Evolutionary conservation across 2,888 invertebrate species (phyloP), one percentile per base, ranked within the genome.

Genomic region (Boloria selene): DNA sequence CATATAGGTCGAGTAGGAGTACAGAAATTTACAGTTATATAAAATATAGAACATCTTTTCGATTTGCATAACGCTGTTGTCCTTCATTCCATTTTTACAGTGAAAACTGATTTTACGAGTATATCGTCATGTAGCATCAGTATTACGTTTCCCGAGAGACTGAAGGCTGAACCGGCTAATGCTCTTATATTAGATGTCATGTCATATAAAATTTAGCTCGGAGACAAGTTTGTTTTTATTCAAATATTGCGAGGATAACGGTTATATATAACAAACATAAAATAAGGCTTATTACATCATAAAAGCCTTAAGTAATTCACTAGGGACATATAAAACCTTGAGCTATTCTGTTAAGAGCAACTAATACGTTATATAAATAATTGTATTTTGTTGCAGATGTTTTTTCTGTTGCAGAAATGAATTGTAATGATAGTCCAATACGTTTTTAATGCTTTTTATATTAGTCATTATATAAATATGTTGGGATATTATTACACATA

Each of bases 121-220:
- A 58, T 45, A 51, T 45, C 50, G 58, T 51, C 49, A 56, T 64
- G 44, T 45, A 56, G 64, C 63, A 56, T 26, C n/a, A 44, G 51
- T 52, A 58, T 51, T 64, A 64, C 64, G 51, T 64, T 58, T 58
- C 51, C 63, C 63, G 56, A 51, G 63, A 64, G 56, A 56, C 56
- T 56, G 17, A 64, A 56, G 51, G 63, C 56, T 44, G 31, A 51
- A 26, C 49, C 42, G 56, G 51, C 63, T 51, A 64, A 64, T 64
- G 56, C 56, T 56, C 51, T 64, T 51, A 58, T 56, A 51, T 64
- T 64, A 51, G 51, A 64, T 50, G 17, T 26, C 51, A 50, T 51
- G 51, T 44, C 51, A 44, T 63, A 63, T 42, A 50, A 56, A 63
- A 56, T 50, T 44, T 61, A 44, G n/a, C 47, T 54, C 47, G 47